These are phyloP conservation scores for Phymanthus crucifer DNA, from an alignment of 92 coral and sea anemone genomes.

Conservation along the genomic window DNA sequence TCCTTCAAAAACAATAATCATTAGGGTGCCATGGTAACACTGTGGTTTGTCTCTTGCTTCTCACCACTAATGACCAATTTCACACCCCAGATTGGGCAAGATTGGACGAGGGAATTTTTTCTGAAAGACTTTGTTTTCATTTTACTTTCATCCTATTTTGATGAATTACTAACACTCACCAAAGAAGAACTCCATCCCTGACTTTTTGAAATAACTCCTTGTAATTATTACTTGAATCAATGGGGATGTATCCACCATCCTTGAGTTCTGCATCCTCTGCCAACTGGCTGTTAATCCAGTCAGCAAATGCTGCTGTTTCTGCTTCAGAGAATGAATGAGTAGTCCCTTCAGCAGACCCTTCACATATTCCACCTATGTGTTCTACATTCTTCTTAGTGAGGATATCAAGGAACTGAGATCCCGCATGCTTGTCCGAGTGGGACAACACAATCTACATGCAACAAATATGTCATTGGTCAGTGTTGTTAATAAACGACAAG, in stretches of 20 bases:
- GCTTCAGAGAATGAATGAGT: conserved; percentile 83
- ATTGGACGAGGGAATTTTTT: too few relatives aligned
- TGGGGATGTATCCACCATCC: conserved; percentile 62
- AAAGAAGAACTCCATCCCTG: conserved; percentile 81
- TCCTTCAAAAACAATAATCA: too few relatives aligned
- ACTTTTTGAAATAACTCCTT: conserved; percentile 75
- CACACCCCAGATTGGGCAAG: too few relatives aligned
- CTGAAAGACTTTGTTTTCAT: neutral
- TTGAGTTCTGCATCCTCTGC: conserved; percentile 65
- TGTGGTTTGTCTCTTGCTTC: too few relatives aligned
- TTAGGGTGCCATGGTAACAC: too few relatives aligned
- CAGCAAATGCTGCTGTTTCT: conserved; percentile 89
- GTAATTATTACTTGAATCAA: conserved; percentile 57
- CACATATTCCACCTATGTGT: conserved; percentile 79
- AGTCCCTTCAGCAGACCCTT: conserved; percentile 91
- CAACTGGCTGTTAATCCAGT: conserved; percentile 90
- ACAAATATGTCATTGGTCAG: neutral
- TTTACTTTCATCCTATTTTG: neutral
- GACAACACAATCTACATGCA: neutral
- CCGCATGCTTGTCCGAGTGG: conserved; percentile 17
- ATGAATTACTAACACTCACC: conserved; percentile 43
- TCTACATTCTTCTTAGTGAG: conserved; percentile 68
- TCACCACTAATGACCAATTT: too few relatives aligned
- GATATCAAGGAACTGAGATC: conserved; percentile 57
- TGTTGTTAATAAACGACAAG: neutral